Conservation (phyloP, 2,888 invertebrate species). For the Emmelina monodactyla region DNA sequence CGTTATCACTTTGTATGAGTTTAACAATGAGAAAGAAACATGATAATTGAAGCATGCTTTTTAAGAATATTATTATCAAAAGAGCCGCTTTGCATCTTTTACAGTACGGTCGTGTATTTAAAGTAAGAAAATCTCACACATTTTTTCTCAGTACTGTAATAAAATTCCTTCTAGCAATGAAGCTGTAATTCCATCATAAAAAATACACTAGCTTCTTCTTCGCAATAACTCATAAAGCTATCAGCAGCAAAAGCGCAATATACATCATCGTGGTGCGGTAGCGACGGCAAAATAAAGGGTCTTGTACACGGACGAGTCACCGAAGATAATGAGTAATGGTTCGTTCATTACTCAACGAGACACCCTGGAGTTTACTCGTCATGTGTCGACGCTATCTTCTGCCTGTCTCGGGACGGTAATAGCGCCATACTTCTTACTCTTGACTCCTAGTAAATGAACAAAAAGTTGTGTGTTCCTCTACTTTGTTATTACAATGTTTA, state of each 20-base stretch:
- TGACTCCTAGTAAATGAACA: too few relatives aligned
- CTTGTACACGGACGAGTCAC: slow-evolving; percentile 39
- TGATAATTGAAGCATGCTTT: too few relatives aligned
- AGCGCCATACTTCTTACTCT: too few relatives aligned
- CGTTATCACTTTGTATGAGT: too few relatives aligned
- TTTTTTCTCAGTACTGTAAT: not conserved
- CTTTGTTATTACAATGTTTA: too few relatives aligned
- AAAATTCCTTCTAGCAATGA: not conserved
- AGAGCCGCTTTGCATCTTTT: too few relatives aligned
- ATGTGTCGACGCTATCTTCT: slow-evolving; percentile 35
- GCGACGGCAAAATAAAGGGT: slow-evolving; percentile 35
- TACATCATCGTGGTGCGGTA: slow-evolving; percentile 31
- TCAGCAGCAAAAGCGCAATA: slow-evolving; percentile 23
- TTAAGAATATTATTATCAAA: too few relatives aligned
- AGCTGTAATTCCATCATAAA: too few relatives aligned
- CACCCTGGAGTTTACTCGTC: slow-evolving; percentile 45
- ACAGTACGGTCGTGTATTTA: too few relatives aligned
- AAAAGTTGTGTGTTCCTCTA: too few relatives aligned
- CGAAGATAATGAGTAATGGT: slow-evolving; percentile 33
- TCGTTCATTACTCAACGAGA: slow-evolving; percentile 48
- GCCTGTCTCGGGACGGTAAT: slow-evolving; percentile 3
- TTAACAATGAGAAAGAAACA: too few relatives aligned
- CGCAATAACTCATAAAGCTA: slow-evolving; percentile 4
- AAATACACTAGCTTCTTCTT: too few relatives aligned
- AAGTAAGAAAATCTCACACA: not conserved